phyloP scores from a whole-genome alignment of 2,113 vertebrate genomes.

The Clarias magur region DNA sequence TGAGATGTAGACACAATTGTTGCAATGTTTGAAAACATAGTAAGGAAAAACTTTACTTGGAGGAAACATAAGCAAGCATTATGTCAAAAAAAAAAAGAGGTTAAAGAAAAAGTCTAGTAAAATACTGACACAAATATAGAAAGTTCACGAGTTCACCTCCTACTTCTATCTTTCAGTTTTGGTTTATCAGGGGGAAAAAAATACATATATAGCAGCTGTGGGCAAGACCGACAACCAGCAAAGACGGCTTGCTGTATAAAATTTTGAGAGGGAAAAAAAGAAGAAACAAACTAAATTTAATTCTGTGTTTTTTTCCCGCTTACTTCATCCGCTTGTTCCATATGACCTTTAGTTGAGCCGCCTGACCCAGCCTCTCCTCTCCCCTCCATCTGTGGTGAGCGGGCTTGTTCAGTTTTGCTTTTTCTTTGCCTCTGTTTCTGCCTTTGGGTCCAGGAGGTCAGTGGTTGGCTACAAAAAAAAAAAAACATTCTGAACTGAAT shows the following conservation, averaged over 20 bases:
- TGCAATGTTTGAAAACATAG: too few relatives aligned
- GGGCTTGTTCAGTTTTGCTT: conserved; percentile 57
- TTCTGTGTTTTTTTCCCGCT: neutral
- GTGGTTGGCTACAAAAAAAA: conserved; percentile 64
- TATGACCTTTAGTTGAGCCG: conserved; percentile 40
- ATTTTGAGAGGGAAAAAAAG: neutral
- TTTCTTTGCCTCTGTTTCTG: conserved; percentile 79
- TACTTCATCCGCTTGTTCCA: conserved; percentile 40
- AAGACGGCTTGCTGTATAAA: neutral
- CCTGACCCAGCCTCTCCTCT: conserved; percentile 46
- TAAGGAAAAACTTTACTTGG: too few relatives aligned
- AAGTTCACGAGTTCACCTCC: too few relatives aligned
- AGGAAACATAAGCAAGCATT: too few relatives aligned
- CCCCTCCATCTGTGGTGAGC: conserved; percentile 51
- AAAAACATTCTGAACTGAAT: neutral
- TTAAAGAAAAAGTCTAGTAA: too few relatives aligned
- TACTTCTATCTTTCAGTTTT: too few relatives aligned
- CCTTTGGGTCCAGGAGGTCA: conserved; percentile 94
- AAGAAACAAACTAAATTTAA: neutral
- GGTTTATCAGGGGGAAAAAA: too few relatives aligned
- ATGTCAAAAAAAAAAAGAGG: too few relatives aligned
- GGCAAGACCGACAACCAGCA: neutral
- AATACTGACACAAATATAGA: too few relatives aligned
- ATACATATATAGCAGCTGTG: neutral
- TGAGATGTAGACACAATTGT: too few relatives aligned